Base-by-base conservation (phyloP, 37 sponge, comb jelly and placozoan species). In the Ianthella basta region DNA sequence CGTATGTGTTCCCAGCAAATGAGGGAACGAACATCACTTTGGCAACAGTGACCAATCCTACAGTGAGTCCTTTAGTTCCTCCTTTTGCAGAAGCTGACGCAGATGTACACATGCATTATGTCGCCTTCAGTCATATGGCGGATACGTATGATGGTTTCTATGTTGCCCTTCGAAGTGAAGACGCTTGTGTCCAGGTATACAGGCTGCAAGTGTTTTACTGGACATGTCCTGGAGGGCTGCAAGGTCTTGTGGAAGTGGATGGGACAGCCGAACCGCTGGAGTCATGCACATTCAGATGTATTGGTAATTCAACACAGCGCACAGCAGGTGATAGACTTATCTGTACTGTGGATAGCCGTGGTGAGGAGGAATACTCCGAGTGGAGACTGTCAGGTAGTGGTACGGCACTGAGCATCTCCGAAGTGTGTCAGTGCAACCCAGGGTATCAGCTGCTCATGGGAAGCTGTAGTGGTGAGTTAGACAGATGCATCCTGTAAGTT, bases 141-240 rank as follows among this genome's bases (percentile, higher is more conserved):
- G 14, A 27, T 21, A 10, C 5, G 21, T 35, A 70, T 29, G 72
- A 70, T 32, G 72, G 72, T 15, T 70, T 70, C 37, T 34, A 33
- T 70, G 37, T 70, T 20, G 72, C 72, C 21, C 30, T 70, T 21
- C 72, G 12, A 19, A 70, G 37, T 35, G 3, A 29, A 33, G 37
- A 70, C 37, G 37, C 72, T 29, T 70, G 72, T 34, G 72, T 70
- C 20, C 4, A 8, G 21, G 14, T 70, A 29, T 35, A 70, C 72
- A 29, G 72, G 5, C n/a, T 70, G 21, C 72, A 70, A 15, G 72
- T 70, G 36, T 34, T 70, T 2, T 70, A 35, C 72, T 70, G 72
- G 72, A 70, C n/a, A 10, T 70, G 72, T 34, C 72, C 72, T 32
- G 37, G 64, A 27, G 50, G 50, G 50, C 12, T 61, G 64, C 25